These are phyloP conservation scores for Cantharis rufa DNA, from an alignment of 2,888 invertebrate species.

Conservation along the genomic window DNA sequence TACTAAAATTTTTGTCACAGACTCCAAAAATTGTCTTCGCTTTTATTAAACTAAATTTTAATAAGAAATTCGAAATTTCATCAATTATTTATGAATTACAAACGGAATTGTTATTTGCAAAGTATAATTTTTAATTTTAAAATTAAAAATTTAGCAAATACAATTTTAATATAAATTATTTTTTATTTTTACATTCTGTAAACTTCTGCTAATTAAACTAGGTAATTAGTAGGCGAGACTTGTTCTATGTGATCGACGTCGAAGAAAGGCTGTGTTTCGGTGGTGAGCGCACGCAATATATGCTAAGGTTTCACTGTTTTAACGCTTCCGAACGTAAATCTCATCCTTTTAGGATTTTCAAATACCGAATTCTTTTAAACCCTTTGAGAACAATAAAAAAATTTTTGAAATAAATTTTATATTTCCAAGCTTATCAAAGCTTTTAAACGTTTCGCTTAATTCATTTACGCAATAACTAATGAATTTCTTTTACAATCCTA, in stretches of 20 bases:
- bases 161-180: background rate
- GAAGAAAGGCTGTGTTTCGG: background rate
- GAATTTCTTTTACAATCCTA: background rate
- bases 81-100: background rate
- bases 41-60: background rate
- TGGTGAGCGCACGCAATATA: background rate
- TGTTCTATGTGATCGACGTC: background rate
- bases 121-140: background rate
- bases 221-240: background rate
- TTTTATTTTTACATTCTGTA: background rate
- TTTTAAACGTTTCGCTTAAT: background rate
- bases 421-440: background rate
- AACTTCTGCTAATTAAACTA: background rate
- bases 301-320: background rate
- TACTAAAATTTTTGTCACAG: background rate
- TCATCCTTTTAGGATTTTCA: background rate
- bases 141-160: background rate
- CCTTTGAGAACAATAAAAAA: background rate
- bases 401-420: background rate
- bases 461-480: background rate
- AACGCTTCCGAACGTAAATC: background rate
- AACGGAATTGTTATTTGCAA: background rate
- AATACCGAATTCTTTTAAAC: background rate
- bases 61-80: background rate
- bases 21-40: background rate